These are phyloP conservation scores for Candoia aspera DNA, from an alignment of 2,113 vertebrate species.

Conservation along the genomic window DNA sequence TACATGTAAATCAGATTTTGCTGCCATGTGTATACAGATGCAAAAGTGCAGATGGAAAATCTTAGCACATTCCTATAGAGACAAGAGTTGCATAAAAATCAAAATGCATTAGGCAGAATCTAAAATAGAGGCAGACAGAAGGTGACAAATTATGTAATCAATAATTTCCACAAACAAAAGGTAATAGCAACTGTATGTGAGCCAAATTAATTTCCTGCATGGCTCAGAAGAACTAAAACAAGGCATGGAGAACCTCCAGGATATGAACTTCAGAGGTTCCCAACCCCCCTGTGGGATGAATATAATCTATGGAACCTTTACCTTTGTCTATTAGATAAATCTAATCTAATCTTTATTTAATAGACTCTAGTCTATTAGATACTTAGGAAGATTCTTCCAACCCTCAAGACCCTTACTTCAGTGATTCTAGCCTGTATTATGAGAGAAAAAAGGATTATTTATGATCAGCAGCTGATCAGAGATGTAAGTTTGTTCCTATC, in stretches of 20 bases:
- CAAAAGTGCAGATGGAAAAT: neutral
- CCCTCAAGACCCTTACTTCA: neutral
- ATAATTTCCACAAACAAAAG: neutral
- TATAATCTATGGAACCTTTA: neutral
- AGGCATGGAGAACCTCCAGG: neutral
- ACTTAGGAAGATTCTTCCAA: neutral
- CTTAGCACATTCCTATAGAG: neutral
- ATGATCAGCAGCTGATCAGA: neutral
- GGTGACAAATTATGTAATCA: neutral
- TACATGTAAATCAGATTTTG: conserved; percentile 23
- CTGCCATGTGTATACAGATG: conserved; percentile 22
- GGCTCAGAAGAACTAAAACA: neutral
- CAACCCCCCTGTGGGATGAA: neutral
- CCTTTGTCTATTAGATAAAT: too few relatives aligned
- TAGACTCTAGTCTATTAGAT: too few relatives aligned
- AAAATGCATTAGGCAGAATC: neutral
- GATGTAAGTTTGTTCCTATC: neutral
- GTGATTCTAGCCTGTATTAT: neutral
- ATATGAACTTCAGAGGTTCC: neutral
- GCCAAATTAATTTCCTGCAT: neutral
- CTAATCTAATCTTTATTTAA: too few relatives aligned
- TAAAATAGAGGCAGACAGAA: neutral
- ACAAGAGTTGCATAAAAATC: conserved; percentile 8
- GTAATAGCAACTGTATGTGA: neutral
- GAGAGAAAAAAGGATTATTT: neutral